These are phyloP conservation scores for Platalea minor DNA, from an alignment of 2,797 vertebrate genomes.

Conservation along the genomic window DNA sequence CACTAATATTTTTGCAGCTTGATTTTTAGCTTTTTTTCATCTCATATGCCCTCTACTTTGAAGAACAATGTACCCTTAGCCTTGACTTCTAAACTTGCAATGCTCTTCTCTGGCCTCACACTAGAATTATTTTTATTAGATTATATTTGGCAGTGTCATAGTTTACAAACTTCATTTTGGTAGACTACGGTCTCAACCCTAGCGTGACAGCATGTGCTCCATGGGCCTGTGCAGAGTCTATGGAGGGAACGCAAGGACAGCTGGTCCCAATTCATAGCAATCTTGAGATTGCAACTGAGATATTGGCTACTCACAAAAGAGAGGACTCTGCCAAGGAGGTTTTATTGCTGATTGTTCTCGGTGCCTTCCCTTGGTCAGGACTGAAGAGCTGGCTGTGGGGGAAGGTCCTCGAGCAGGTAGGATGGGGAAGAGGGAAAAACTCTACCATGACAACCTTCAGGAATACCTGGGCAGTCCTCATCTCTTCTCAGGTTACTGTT, in stretches of 20 bases:
- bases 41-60: background rate
- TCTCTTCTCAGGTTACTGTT: background rate
- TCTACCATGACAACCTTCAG: background rate
- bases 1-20: background rate
- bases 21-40: slow-evolving; percentile 10
- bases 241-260: background rate
- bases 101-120: background rate
- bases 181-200: background rate
- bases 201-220: background rate
- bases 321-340: background rate
- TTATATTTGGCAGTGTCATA: background rate
- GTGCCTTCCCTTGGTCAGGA: background rate
- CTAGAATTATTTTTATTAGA: background rate
- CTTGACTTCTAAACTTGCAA: background rate
- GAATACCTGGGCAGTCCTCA: background rate
- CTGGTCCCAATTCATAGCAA: background rate
- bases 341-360: background rate
- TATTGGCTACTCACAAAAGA: background rate
- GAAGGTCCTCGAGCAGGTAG: background rate
- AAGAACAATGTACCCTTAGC: background rate
- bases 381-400: background rate
- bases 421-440: background rate
- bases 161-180: background rate
- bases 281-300: background rate
- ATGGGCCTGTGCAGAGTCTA: background rate